Evolutionary conservation across 2,797 vertebrate species (phyloP).

Genomic region (Gallinago solitaria): DNA sequence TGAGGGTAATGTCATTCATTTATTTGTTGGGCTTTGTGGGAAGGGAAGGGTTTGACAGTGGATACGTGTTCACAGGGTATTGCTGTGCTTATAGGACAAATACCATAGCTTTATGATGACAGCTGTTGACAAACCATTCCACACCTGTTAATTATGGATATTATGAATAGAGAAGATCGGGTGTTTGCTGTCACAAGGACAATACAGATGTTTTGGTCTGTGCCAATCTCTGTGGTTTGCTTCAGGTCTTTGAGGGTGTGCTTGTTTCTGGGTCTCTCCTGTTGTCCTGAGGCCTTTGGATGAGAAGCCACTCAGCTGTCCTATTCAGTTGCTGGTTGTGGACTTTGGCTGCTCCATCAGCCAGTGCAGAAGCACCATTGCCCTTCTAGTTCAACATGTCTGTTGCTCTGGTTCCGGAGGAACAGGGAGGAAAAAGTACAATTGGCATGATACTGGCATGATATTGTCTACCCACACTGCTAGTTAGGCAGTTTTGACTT

Average conservation of each 20-base stretch:
- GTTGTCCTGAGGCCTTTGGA: neutral
- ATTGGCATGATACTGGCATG: neutral
- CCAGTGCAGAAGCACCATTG: accelerated
- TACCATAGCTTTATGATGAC: constrained; percentile 31
- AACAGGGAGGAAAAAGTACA: neutral
- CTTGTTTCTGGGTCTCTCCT: neutral
- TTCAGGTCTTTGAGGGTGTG: neutral
- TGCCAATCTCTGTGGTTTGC: neutral
- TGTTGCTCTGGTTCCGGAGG: neutral
- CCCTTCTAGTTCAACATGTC: neutral
- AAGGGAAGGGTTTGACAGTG: neutral
- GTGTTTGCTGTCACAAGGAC: constrained; percentile 18
- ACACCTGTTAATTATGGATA: constrained; percentile 56
- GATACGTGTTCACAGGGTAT: neutral
- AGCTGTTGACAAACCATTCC: constrained; percentile 60
- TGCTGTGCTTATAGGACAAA: constrained; percentile 18
- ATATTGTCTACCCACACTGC: neutral
- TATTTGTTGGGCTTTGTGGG: constrained; percentile 9
- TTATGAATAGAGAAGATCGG: constrained; percentile 20
- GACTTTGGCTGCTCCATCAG: neutral
- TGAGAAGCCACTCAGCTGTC: neutral
- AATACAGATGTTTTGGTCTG: constrained; percentile 1
- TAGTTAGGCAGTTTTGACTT: neutral
- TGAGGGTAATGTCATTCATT: neutral
- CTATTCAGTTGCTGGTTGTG: neutral